These are phyloP conservation scores for Mormyrus iriodes DNA, from an alignment of 2,113 vertebrate species.

Conservation along the genomic window DNA sequence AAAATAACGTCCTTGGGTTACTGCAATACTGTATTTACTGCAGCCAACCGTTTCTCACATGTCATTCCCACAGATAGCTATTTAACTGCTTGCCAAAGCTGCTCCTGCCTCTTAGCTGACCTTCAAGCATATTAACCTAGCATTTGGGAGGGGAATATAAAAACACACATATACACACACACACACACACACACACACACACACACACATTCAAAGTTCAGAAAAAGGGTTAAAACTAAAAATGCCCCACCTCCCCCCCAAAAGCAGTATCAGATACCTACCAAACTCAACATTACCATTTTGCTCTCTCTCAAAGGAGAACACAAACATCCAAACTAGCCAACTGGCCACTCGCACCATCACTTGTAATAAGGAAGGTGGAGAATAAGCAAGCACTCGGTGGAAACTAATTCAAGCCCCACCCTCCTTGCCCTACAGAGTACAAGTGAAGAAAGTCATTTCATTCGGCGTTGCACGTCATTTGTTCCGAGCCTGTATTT, in stretches of 20 bases:
- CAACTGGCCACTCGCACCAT: conserved; percentile 19
- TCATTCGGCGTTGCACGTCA: conserved; percentile 51
- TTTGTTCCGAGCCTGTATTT: conserved; percentile 56
- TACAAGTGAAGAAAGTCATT: conserved; percentile 54
- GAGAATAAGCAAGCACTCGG: conserved; percentile 49
- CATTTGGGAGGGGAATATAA: conserved; percentile 32
- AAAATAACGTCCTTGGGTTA: conserved; percentile 17
- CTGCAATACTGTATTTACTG: conserved; percentile 33
- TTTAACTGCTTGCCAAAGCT: conserved; percentile 28
- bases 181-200: conserved; percentile 41
- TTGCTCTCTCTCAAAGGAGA: conserved; percentile 45
- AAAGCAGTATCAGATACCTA: conserved; percentile 42
- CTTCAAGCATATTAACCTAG: conserved; percentile 33
- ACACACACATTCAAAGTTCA: conserved; percentile 25
- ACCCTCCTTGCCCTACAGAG: conserved; percentile 46
- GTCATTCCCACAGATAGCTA: conserved; percentile 17
- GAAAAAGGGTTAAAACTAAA: conserved; percentile 43
- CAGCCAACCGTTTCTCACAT: conserved; percentile 30
- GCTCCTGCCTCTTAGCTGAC: conserved; percentile 34
- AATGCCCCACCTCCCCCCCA: conserved; percentile 39
- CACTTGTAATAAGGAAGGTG: conserved; percentile 56
- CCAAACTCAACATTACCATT: conserved; percentile 44
- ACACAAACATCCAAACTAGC: conserved; percentile 22
- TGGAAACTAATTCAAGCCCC: conserved; percentile 39
- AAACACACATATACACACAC: conserved; percentile 42